A percentile compares a stretch with the other conserved stretches of the same genome.
phyloP scores from a whole-genome alignment of 2,113 vertebrate genomes.

The Recurvirostra avosetta region DNA sequence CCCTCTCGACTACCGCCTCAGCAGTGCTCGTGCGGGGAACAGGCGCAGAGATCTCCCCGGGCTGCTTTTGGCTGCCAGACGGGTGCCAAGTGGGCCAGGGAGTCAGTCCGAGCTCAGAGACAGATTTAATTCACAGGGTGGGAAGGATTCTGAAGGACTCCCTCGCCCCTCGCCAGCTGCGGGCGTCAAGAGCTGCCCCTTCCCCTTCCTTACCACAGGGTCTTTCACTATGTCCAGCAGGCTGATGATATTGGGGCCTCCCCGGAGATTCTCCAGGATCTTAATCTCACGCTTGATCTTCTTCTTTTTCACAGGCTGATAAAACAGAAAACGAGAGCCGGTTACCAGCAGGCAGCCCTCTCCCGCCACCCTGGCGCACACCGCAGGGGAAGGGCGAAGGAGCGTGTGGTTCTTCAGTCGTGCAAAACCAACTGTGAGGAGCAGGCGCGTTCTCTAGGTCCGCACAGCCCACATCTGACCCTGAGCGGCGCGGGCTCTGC shows the following conservation, averaged over 20 bases:
- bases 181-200: not conserved
- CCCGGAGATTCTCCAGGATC: slow-evolving; percentile 85
- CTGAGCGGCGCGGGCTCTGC: not conserved
- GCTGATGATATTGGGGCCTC: slow-evolving; percentile 86
- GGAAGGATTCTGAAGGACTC: not conserved
- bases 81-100: not conserved
- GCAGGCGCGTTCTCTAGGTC: accelerated
- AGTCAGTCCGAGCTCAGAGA: no score
- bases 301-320: slow-evolving; percentile 88
- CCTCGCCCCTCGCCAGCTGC: accelerated
- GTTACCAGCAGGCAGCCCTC: not conserved
- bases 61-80: not conserved
- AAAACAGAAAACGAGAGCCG: not conserved
- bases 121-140: accelerated
- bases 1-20: not conserved
- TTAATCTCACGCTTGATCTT: slow-evolving; percentile 90
- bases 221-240: slow-evolving; percentile 88
- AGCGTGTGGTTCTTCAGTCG: accelerated
- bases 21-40: no score
- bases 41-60: not conserved
- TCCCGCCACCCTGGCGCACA: not conserved
- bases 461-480: not conserved
- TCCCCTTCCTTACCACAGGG: slow-evolving; percentile 76
- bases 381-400: not conserved
- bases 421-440: accelerated